A percentile compares a stretch with the other conserved stretches of the same genome.
Evolutionary conservation across 2,888 invertebrate genomes (phyloP).

Genomic region (Argyresthia goedartella): DNA sequence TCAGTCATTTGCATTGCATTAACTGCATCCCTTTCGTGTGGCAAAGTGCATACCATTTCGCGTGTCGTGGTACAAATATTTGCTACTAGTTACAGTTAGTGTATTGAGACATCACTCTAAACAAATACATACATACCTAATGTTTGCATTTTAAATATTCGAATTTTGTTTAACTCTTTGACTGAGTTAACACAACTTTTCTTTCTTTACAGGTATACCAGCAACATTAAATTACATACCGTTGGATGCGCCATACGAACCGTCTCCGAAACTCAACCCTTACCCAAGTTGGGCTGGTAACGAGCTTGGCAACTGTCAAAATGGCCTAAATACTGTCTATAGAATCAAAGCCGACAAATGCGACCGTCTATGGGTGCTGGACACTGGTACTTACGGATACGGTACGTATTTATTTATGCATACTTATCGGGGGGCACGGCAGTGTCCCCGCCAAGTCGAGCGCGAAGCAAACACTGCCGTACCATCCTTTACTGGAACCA

Average conservation of each 20-base stretch:
- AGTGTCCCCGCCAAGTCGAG: no score
- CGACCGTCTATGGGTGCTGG: slow-evolving; percentile 85
- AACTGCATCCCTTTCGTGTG: slow-evolving; percentile 6
- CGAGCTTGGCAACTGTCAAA: slow-evolving; percentile 80
- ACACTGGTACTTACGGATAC: slow-evolving; percentile 86
- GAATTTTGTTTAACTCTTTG: no score
- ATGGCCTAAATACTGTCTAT: slow-evolving; percentile 82
- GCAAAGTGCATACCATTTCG: slow-evolving; percentile 7
- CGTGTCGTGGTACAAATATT: background rate
- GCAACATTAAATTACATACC: slow-evolving; percentile 85
- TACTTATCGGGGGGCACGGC: no score
- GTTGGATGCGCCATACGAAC: slow-evolving; percentile 73
- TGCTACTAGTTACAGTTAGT: no score
- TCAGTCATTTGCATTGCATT: no score
- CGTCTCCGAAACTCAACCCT: slow-evolving; percentile 82
- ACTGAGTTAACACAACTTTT: background rate
- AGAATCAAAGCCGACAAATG: slow-evolving; percentile 84
- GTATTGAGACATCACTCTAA: no score
- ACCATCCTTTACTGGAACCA: no score
- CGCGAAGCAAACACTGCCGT: no score
- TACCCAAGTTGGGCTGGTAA: slow-evolving; percentile 84
- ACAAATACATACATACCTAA: no score
- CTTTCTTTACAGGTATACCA: slow-evolving; percentile 75
- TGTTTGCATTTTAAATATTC: no score
- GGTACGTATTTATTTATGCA: slow-evolving; percentile 40